Evolutionary conservation across 2,113 vertebrate genomes (phyloP).

Genomic region (Copsychus sechellarum): DNA sequence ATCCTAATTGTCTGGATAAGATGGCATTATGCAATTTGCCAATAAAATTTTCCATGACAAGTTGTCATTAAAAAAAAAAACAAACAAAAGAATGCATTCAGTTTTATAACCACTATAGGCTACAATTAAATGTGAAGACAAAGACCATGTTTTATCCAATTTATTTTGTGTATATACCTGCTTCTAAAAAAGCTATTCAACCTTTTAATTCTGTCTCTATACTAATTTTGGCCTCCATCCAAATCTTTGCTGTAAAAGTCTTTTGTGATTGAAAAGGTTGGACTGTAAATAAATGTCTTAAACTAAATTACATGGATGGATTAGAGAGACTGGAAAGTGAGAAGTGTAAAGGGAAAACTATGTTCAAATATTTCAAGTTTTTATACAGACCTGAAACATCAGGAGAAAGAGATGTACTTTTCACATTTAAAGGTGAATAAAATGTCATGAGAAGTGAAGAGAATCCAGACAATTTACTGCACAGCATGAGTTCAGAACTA

Average conservation of each 20-base stretch:
- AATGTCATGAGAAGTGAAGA: slow-evolving; percentile 8
- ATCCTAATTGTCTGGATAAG: neutral
- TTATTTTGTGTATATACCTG: neutral
- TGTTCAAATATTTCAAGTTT: neutral
- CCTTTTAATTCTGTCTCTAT: neutral
- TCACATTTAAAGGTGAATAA: slow-evolving; percentile 3
- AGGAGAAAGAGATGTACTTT: slow-evolving; percentile 20
- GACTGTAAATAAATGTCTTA: neutral
- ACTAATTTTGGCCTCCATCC: neutral
- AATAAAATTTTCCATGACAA: neutral
- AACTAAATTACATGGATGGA: neutral
- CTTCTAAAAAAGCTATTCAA: neutral
- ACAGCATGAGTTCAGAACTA: neutral
- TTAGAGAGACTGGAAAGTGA: neutral
- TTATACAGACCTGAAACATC: neutral
- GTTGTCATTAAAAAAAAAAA: neutral
- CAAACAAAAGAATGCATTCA: neutral
- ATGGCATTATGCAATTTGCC: neutral
- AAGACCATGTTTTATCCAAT: neutral
- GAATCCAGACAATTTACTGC: neutral
- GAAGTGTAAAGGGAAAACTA: neutral
- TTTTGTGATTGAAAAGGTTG: neutral
- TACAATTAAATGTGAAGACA: neutral
- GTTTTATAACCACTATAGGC: neutral
- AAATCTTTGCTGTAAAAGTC: neutral